Evolutionary conservation across 2,797 vertebrate species (phyloP), one percentile per base, ranked within the genome.

Genomic region (Spinibarbus caldwelli): DNA sequence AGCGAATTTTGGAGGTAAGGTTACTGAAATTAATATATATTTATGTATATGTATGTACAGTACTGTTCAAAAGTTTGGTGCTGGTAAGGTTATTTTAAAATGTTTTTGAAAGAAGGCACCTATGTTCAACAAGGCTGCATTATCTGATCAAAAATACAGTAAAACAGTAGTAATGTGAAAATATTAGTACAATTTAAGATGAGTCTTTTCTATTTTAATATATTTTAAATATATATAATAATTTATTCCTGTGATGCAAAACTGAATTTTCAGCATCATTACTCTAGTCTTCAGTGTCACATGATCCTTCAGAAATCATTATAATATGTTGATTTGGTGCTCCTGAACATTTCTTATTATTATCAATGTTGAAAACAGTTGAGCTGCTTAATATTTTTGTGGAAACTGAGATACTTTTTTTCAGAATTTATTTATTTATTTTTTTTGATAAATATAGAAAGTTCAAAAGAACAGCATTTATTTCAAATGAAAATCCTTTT

Each of bases 1-100:
- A 17, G 98, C 98, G 80, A 99, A 98, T 92, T 99, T 99, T 9
- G 98, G 98, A 97, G 98, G 98, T 99, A 94, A 88, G 19, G n/a
- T 17, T 43, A 14, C n/a, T 76, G 4, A 26, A 41, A 21, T 14
- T 75, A 34, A 9, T 29, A 47, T 19, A 15, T 31, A 23, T 57
- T 19, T 4, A 80, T 38, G 36, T 8, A 15, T 31, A 31, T 73
- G 10, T 1, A 49, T 67, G 29, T 31, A 14, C 6, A 49, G 17
- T 68, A 38, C 6, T 38, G 31, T 68, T 38, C 0, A 36, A 67
- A 36, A 1, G 1, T 10, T 67, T 67, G 31, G 4, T 17, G 64
- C 17, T 36, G 19, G 3, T 67, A 36, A 36, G 17, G 7, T 62
- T 29, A 7, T 31, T 29, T 64, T 64, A 62, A 62, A 62, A 31